phyloP scores from a whole-genome alignment of 2,113 vertebrate species.

The Gymnorhina tibicen region DNA sequence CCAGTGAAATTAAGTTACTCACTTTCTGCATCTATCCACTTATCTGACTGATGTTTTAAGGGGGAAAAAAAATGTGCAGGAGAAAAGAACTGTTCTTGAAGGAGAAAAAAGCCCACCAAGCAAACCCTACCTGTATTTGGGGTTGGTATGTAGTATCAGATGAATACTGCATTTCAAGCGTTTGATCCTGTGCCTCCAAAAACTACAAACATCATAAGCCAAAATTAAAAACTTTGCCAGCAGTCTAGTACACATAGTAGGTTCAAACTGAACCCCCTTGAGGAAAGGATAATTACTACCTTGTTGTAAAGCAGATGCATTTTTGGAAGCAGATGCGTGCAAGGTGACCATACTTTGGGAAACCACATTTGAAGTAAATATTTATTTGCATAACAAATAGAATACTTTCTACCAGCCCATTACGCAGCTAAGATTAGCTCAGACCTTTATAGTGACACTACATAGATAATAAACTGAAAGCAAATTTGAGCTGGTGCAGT shows the following conservation, averaged over 20 bases:
- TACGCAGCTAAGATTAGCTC: conserved; percentile 76
- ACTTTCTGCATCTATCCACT: background rate
- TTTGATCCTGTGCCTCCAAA: conserved; percentile 75
- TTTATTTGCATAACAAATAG: conserved; percentile 78
- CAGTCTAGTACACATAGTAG: conserved; percentile 73
- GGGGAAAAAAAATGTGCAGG: background rate
- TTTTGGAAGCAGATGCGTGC: conserved; percentile 75
- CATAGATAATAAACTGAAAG: conserved; percentile 71
- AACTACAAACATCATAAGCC: conserved; percentile 67
- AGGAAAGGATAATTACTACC: conserved; percentile 83
- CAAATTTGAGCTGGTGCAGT: conserved; percentile 59
- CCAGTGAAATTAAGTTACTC: conserved; percentile 45
- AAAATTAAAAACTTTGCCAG: conserved; percentile 72
- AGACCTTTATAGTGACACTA: conserved; percentile 67
- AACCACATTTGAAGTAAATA: conserved; percentile 78
- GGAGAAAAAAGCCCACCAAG: conserved; percentile 48
- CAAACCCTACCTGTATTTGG: conserved; percentile 34
- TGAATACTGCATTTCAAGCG: conserved; percentile 55
- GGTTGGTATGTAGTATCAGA: conserved; percentile 56
- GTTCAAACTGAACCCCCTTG: conserved; percentile 71
- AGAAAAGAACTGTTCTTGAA: background rate
- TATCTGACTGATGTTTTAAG: background rate
- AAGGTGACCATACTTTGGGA: conserved; percentile 74
- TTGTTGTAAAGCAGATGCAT: conserved; percentile 74
- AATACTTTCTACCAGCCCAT: conserved; percentile 73